Base-by-base conservation (phyloP, 2,797 vertebrate genomes). In the Fistularia commersonii region DNA sequence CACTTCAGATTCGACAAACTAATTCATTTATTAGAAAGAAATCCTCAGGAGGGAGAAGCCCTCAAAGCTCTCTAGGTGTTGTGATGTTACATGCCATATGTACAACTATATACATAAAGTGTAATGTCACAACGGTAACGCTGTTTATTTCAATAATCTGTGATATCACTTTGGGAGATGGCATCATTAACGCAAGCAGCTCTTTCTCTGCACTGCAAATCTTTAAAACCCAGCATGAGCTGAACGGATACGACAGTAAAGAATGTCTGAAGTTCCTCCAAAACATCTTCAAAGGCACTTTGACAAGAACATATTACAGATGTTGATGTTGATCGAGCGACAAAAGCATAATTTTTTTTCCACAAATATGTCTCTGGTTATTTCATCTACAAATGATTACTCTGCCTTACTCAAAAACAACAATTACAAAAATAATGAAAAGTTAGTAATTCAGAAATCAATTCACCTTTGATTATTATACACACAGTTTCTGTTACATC, bases 11-110 rank as follows among this genome's bases (percentile, higher is more conserved):
- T 84, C 88, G 65, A 88, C 90, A 92, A 95, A 92, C 93, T 90
- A 93, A 89, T 82, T 90, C 88, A 89, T 99, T 99, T 99, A 99
- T 98, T 99, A 92, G 91, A 97, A 96, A 97, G 91, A 93, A 91
- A 91, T 88, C 87, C 83, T 83, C 66, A 72, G 89, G 91, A 70
- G 38, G 81, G 87, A 90, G 90, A 91, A 90, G 89, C 88, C 84
- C 86, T 84, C 87, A 90, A 90, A 87, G 76, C 90, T 88, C 90
- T 92, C 84, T 87, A 91, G 87, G 91, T 83, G 90, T 91, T 85
- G 85, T 77, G 91, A 92, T 92, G 93, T 89, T 91, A 93, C 95
- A 97, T 96, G 93, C 94, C 89, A 82, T 94, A 95, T 95, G 90
- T 96, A 97, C 95, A 97, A 89, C 93, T 92, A 91, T 95, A 89